Percentiles rank a stretch among this genome's conserved stretches.
Conservation (phyloP, 1,140 invertebrate genomes). For the Tetramorium parvispinum region DNA sequence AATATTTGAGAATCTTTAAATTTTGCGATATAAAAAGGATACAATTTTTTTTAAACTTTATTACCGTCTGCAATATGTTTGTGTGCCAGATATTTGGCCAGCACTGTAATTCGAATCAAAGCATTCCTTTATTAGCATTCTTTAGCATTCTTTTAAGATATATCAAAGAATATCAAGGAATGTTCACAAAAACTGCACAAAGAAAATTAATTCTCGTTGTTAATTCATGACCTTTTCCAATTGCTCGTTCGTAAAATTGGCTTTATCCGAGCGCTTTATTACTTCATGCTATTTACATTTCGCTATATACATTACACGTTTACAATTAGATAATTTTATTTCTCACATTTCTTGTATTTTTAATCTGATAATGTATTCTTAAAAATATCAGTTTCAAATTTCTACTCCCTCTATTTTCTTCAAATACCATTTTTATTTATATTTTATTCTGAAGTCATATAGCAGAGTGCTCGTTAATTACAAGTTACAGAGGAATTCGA, state of each 20-base stretch:
- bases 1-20: conserved; percentile 4
- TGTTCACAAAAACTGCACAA: not conserved
- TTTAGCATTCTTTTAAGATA: not conserved
- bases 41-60: not conserved
- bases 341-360: not conserved
- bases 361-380: not conserved
- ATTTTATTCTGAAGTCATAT: not conserved
- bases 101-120: not conserved
- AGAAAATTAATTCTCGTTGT: conserved; percentile 22
- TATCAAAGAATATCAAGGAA: not conserved
- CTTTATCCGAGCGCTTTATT: not conserved
- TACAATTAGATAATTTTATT: conserved; percentile 1
- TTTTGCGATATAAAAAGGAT: not conserved
- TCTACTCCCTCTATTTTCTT: not conserved
- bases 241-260: not conserved
- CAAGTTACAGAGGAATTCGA: not conserved
- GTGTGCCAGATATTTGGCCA: not conserved
- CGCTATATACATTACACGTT: not conserved
- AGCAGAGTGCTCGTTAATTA: not conserved
- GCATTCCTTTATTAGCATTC: conserved; percentile 2
- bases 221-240: conserved; percentile 17
- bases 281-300: not conserved
- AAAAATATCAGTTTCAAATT: not conserved
- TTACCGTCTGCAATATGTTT: not conserved
- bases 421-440: not conserved